Evolutionary conservation across 2,888 invertebrate species (phyloP).

Genomic region (Caradrina kadenii): DNA sequence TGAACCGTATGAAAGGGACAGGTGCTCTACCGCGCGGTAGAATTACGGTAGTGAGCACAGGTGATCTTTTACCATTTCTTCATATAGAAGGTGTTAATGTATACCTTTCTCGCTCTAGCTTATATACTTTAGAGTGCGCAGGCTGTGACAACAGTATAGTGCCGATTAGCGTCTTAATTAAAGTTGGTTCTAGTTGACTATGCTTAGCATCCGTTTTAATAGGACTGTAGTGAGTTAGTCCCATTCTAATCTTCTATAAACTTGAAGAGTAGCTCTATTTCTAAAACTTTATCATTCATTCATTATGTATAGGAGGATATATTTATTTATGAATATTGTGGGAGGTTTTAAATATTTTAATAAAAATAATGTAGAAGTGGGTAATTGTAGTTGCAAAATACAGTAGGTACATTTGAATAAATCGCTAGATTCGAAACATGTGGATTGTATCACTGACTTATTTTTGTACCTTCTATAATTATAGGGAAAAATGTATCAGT

Average conservation of each 20-base stretch:
- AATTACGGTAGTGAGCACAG: conserved; percentile 91
- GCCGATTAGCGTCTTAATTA: conserved; percentile 81
- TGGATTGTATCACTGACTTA: conserved; percentile 71
- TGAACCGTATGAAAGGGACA: conserved; percentile 90
- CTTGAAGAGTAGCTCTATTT: conserved; percentile 75
- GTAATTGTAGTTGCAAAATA: conserved; percentile 18
- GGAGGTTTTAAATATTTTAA: conserved; percentile 63
- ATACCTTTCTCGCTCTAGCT: conserved; percentile 81
- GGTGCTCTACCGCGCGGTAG: conserved; percentile 88
- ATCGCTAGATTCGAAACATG: conserved; percentile 56
- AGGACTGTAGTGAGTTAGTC: conserved; percentile 76
- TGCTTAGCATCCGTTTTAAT: conserved; percentile 85
- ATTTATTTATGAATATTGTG: conserved; percentile 70
- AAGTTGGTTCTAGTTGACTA: conserved; percentile 82
- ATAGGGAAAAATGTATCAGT: conserved; percentile 74
- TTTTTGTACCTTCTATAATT: conserved; percentile 77
- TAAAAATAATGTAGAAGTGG: conserved; percentile 20
- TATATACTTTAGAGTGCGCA: conserved; percentile 51
- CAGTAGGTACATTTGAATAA: conserved; percentile 66
- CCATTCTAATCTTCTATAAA: conserved; percentile 76
- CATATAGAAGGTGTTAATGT: conserved; percentile 83
- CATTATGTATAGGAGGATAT: too few species aligned
- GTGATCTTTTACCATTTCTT: conserved; percentile 89
- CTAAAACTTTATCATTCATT: conserved; percentile 73
- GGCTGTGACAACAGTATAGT: conserved; percentile 75